These are phyloP conservation scores for Micrasema minimum DNA, from an alignment of 1,140 invertebrate genomes.

Conservation along the genomic window DNA sequence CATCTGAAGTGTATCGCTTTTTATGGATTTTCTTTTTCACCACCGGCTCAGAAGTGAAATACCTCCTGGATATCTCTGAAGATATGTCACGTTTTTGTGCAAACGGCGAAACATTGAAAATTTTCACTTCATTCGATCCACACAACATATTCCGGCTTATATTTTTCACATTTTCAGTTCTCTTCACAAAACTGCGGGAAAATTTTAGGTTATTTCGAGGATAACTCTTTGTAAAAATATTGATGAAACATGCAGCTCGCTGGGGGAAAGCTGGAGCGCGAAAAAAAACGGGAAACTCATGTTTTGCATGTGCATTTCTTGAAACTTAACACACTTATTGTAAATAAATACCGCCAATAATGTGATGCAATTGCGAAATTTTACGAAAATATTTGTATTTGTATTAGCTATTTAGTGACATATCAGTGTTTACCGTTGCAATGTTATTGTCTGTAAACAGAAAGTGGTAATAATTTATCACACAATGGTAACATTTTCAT, in stretches of 20 bases:
- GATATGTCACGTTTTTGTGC: background rate
- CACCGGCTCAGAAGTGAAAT: too few species aligned
- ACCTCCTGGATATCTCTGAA: background rate
- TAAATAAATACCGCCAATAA: background rate
- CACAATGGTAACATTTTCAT: background rate
- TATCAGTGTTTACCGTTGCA: slow-evolving; percentile 17
- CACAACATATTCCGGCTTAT: background rate
- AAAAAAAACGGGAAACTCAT: slow-evolving; percentile 17
- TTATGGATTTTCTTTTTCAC: slow-evolving; percentile 43
- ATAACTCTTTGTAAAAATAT: background rate
- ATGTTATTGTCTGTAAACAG: background rate
- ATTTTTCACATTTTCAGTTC: background rate
- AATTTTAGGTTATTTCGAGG: slow-evolving; percentile 4
- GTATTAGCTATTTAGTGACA: too few species aligned
- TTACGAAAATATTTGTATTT: slow-evolving; percentile 14
- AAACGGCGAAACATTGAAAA: slow-evolving; percentile 1
- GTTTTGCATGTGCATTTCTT: slow-evolving; percentile 7
- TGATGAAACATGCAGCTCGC: background rate
- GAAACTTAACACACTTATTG: too few species aligned
- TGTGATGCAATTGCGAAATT: slow-evolving; percentile 23
- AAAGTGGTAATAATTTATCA: background rate
- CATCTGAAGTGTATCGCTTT: slow-evolving; percentile 50
- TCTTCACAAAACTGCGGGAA: background rate
- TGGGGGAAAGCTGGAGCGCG: background rate
- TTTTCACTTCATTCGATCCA: background rate